Percentiles rank a stretch among this genome's conserved stretches.
Conservation (phyloP, 2,113 vertebrate species). For the Puma concolor region DNA sequence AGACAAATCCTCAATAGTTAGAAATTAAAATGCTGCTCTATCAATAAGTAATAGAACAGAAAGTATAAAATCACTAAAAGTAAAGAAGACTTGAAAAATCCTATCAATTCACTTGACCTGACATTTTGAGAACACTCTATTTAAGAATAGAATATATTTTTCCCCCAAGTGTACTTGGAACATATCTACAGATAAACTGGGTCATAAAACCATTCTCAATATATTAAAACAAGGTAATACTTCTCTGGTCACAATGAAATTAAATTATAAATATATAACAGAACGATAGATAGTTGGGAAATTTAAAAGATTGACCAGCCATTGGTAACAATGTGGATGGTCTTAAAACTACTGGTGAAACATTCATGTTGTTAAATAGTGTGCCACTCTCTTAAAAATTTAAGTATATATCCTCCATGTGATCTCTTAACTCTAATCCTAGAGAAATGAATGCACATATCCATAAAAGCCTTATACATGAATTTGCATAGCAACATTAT, state of each 20-base stretch:
- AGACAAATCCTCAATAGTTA: background rate
- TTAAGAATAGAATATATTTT: background rate
- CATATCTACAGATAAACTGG: background rate
- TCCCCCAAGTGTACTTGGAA: background rate
- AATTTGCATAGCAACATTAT: background rate
- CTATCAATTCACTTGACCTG: background rate
- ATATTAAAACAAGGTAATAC: background rate
- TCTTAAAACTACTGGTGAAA: background rate
- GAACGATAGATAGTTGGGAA: background rate
- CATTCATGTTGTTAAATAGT: background rate
- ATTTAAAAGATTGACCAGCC: background rate
- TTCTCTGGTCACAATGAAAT: background rate
- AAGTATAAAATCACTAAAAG: background rate
- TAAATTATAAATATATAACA: conserved; percentile 3
- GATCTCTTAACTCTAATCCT: background rate
- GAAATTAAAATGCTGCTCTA: background rate
- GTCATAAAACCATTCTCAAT: background rate
- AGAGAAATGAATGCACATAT: background rate
- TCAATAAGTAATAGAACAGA: background rate
- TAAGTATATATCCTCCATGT: background rate
- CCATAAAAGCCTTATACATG: background rate
- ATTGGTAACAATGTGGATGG: background rate
- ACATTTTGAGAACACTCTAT: background rate
- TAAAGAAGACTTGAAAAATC: background rate
- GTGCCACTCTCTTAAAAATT: background rate